Conservation (phyloP, 1,140 invertebrate species). For the Drosophila takahashii region DNA sequence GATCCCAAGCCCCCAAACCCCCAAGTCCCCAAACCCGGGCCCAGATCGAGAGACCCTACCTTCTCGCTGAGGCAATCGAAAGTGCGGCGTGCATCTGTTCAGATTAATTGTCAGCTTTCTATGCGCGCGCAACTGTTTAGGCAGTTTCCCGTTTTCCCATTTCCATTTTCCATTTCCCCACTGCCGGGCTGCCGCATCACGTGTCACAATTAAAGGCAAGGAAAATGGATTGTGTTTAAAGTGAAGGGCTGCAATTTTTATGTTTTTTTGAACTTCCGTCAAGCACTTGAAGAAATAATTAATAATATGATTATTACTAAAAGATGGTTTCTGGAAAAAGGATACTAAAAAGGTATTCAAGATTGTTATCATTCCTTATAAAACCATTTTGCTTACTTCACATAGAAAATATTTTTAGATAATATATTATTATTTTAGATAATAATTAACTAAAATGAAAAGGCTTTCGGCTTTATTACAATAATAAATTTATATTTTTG, state of each 20-base stretch:
- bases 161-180: slow-evolving; percentile 32
- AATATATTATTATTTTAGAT: too few relatives aligned
- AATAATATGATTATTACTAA: not conserved
- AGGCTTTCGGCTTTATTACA: too few relatives aligned
- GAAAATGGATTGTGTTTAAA: slow-evolving; percentile 54
- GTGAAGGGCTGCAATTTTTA: slow-evolving; percentile 69
- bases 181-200: slow-evolving; percentile 32
- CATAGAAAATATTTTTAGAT: too few relatives aligned
- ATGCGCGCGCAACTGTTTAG: slow-evolving; percentile 57
- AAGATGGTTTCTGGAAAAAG: not conserved
- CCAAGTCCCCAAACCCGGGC: slow-evolving; percentile 1
- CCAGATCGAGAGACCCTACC: slow-evolving; percentile 30
- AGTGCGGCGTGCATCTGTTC: slow-evolving; percentile 50
- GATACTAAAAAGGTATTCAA: not conserved
- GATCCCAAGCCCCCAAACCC: slow-evolving; percentile 37
- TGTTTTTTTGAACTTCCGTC: slow-evolving; percentile 59
- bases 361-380: too few relatives aligned
- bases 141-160: slow-evolving; percentile 58
- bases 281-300: slow-evolving; percentile 1
- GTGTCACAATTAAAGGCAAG: slow-evolving; percentile 55
- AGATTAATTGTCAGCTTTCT: slow-evolving; percentile 74
- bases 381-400: too few relatives aligned
- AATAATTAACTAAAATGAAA: too few relatives aligned
- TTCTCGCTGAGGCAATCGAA: slow-evolving; percentile 28
- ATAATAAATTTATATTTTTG: too few relatives aligned